Evolutionary conservation across 1,140 invertebrate species (phyloP).

Genomic region (Drosophila santomea): DNA sequence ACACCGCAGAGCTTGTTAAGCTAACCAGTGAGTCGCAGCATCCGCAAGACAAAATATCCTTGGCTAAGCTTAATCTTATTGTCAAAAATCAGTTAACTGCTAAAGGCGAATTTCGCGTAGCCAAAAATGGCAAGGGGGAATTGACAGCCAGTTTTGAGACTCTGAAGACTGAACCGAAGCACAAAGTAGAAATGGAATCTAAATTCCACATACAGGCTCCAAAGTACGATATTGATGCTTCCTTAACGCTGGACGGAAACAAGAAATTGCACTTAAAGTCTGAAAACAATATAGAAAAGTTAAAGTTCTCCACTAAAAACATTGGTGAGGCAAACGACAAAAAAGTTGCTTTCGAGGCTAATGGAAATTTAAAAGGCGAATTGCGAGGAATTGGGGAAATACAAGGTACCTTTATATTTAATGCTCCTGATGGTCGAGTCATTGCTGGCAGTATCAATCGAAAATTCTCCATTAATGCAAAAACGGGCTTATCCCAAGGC

Average conservation of each 20-base stretch:
- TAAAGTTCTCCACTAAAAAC: conserved; percentile 87
- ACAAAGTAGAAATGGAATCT: conserved; percentile 87
- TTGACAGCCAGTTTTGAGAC: conserved; percentile 85
- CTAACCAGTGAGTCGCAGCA: conserved; percentile 64
- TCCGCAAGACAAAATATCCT: conserved; percentile 74
- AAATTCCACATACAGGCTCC: conserved; percentile 86
- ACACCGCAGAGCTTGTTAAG: conserved; percentile 60
- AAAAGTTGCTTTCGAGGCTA: conserved; percentile 86
- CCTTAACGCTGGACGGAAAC: conserved; percentile 88
- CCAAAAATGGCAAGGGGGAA: conserved; percentile 87
- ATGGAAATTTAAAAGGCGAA: conserved; percentile 84
- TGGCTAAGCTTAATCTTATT: conserved; percentile 86
- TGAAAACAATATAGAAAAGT: conserved; percentile 86
- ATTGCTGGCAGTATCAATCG: conserved; percentile 79
- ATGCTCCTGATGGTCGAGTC: conserved; percentile 41
- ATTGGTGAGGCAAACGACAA: conserved; percentile 85
- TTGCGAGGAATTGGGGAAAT: conserved; percentile 85
- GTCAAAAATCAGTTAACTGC: conserved; percentile 86
- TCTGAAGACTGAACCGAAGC: conserved; percentile 86
- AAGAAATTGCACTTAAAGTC: conserved; percentile 88
- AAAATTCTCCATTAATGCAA: conserved; percentile 73
- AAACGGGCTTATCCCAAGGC: conserved; percentile 64
- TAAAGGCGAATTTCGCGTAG: conserved; percentile 86
- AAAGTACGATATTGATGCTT: conserved; percentile 86
- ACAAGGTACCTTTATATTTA: conserved; percentile 73